Percentiles rank a stretch among this genome's conserved stretches.
Conservation (phyloP, 2,888 invertebrate genomes). For the Idaea straminata region DNA sequence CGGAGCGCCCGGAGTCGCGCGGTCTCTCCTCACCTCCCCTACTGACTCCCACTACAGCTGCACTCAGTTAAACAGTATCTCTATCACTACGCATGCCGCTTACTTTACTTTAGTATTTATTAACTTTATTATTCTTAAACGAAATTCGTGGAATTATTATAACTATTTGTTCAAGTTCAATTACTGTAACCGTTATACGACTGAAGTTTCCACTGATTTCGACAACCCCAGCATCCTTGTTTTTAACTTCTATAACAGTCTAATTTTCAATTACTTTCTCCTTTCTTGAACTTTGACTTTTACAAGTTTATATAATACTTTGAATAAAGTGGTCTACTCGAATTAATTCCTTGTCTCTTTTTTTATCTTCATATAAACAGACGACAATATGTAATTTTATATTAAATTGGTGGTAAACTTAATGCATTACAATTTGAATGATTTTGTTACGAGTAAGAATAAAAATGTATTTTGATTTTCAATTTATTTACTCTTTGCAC, state of each 20-base stretch:
- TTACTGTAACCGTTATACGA: slow-evolving; percentile 20
- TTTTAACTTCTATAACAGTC: slow-evolving; percentile 58
- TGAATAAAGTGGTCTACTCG: slow-evolving; percentile 49
- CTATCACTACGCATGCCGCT: slow-evolving; percentile 77
- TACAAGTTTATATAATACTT: slow-evolving; percentile 44
- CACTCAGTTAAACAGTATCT: slow-evolving; percentile 69
- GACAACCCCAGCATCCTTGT: slow-evolving; percentile 56
- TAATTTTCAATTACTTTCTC: slow-evolving; percentile 60
- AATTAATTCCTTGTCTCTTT: slow-evolving; percentile 48
- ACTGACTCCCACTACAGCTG: slow-evolving; percentile 62
- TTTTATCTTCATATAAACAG: slow-evolving; percentile 54
- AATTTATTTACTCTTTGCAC: slow-evolving; percentile 53
- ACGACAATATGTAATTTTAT: slow-evolving; percentile 39
- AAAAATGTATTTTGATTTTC: slow-evolving; percentile 34
- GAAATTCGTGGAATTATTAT: slow-evolving; percentile 47
- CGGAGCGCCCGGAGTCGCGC: slow-evolving; percentile 59
- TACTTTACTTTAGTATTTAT: slow-evolving; percentile 65
- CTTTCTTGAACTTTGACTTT: slow-evolving; percentile 55
- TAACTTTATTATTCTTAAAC: slow-evolving; percentile 42
- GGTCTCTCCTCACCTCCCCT: slow-evolving; percentile 62
- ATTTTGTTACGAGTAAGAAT: slow-evolving; percentile 44
- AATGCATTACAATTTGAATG: slow-evolving; percentile 63
- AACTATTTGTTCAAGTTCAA: slow-evolving; percentile 11
- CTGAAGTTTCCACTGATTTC: slow-evolving; percentile 51
- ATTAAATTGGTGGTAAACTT: slow-evolving; percentile 25